phyloP scores from a whole-genome alignment of 2,797 vertebrate species.

The Hemibagrus guttatus region DNA sequence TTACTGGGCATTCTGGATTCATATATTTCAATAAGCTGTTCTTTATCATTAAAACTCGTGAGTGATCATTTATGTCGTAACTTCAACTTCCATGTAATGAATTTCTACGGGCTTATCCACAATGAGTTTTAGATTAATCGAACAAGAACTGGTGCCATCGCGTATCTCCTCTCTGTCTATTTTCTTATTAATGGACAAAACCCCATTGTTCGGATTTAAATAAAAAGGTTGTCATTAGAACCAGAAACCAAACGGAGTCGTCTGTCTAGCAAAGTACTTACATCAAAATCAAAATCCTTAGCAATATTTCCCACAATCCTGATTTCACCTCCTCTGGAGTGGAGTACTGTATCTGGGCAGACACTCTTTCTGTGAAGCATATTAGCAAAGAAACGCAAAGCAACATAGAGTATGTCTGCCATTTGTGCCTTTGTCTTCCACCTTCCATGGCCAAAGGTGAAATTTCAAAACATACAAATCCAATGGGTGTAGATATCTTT shows the following conservation, averaged over 20 bases:
- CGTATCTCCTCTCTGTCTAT: slow-evolving; percentile 76
- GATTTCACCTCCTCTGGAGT: slow-evolving; percentile 69
- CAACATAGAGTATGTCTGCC: slow-evolving; percentile 32
- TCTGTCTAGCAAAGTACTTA: slow-evolving; percentile 65
- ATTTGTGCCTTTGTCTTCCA: slow-evolving; percentile 33
- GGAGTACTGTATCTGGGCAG: slow-evolving; percentile 67
- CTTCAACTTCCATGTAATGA: slow-evolving; percentile 73
- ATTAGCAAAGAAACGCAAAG: slow-evolving; percentile 44
- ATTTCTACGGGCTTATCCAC: slow-evolving; percentile 76
- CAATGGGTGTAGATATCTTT: neutral
- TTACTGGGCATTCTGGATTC: slow-evolving; percentile 61
- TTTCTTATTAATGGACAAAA: slow-evolving; percentile 68
- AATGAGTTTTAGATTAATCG: slow-evolving; percentile 73
- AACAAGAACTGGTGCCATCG: slow-evolving; percentile 62
- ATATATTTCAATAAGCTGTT: slow-evolving; percentile 57
- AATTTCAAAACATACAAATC: neutral
- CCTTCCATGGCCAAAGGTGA: neutral
- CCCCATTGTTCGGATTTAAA: slow-evolving; percentile 73
- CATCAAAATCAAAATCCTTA: slow-evolving; percentile 74
- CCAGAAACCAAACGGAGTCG: slow-evolving; percentile 68
- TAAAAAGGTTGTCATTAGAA: slow-evolving; percentile 63
- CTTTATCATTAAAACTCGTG: slow-evolving; percentile 59
- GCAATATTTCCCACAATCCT: slow-evolving; percentile 69
- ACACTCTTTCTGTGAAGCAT: slow-evolving; percentile 37
- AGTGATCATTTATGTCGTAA: slow-evolving; percentile 77